Conservation (phyloP, 2,888 invertebrate genomes). For the Gonocerus acuteangulatus region DNA sequence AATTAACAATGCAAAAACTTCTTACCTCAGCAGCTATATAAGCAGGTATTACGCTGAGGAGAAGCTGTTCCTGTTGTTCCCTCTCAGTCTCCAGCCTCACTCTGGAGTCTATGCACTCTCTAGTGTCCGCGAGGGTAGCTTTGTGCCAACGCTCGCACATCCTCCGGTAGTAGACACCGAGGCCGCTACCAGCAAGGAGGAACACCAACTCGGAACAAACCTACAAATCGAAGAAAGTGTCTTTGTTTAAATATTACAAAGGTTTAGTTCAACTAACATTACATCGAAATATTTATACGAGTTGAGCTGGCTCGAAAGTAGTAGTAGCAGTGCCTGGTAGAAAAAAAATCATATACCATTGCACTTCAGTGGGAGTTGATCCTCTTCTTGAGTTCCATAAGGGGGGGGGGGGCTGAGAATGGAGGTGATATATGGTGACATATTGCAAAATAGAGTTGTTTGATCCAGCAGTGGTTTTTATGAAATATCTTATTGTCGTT, state of each 20-base stretch:
- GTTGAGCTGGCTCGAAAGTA: no score
- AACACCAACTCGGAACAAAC: conserved; percentile 68
- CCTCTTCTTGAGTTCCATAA: no score
- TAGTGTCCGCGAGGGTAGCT: conserved; percentile 80
- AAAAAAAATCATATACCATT: no score
- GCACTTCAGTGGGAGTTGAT: no score
- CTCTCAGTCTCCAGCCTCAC: conserved; percentile 87
- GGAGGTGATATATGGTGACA: no score
- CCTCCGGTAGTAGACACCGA: conserved; percentile 80
- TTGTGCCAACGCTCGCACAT: conserved; percentile 80
- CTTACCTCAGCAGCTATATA: conserved; percentile 89
- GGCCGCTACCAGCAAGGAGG: conserved; percentile 67
- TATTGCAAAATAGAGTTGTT: no score
- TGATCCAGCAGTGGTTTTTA: no score
- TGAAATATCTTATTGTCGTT: no score
- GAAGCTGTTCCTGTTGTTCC: conserved; percentile 84
- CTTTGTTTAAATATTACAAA: no score
- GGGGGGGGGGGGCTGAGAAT: no score
- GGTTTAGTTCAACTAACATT: not conserved
- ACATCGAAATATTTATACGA: not conserved
- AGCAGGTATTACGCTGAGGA: conserved; percentile 88
- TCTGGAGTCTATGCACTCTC: conserved; percentile 82
- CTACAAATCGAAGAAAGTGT: conserved; percentile 48
- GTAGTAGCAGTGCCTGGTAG: no score
- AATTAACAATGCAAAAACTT: no score